These are phyloP conservation scores for Aythya baeri DNA, from an alignment of 2,113 vertebrate species.

Conservation along the genomic window DNA sequence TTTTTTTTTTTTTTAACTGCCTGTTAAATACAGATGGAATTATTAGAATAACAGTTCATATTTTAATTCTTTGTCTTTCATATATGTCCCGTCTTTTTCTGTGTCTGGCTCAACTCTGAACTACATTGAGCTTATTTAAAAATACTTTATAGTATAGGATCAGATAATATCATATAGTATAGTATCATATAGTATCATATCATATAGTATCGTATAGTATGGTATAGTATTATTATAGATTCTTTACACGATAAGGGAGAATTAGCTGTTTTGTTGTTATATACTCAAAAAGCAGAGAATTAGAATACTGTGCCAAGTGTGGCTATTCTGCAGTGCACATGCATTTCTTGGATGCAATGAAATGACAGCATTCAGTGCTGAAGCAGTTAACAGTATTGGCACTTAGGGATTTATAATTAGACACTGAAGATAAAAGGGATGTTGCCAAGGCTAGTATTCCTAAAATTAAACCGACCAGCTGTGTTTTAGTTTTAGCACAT, in stretches of 20 bases:
- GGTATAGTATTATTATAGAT: neutral
- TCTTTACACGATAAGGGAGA: neutral
- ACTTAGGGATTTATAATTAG: conserved; percentile 59
- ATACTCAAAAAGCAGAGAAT: neutral
- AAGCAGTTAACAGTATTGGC: conserved; percentile 50
- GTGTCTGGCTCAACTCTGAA: neutral
- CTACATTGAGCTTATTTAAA: neutral
- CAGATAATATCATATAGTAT: too few species aligned
- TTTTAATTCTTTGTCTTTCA: neutral
- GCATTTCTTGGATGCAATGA: neutral
- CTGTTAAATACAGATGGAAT: neutral
- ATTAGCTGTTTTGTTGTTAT: neutral
- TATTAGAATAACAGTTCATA: neutral
- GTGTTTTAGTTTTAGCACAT: conserved; percentile 62
- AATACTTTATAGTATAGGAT: neutral
- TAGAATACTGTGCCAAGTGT: neutral
- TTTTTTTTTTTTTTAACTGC: neutral
- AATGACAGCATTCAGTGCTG: neutral
- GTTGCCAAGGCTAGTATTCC: conserved; percentile 56
- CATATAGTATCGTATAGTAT: too few species aligned
- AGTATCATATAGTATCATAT: too few species aligned
- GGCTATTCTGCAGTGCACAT: neutral
- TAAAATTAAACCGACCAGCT: conserved; percentile 70
- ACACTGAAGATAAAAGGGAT: conserved; percentile 48
- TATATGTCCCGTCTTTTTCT: neutral